Conservation (phyloP, 2,888 invertebrate genomes). For the Elmis aenea region DNA sequence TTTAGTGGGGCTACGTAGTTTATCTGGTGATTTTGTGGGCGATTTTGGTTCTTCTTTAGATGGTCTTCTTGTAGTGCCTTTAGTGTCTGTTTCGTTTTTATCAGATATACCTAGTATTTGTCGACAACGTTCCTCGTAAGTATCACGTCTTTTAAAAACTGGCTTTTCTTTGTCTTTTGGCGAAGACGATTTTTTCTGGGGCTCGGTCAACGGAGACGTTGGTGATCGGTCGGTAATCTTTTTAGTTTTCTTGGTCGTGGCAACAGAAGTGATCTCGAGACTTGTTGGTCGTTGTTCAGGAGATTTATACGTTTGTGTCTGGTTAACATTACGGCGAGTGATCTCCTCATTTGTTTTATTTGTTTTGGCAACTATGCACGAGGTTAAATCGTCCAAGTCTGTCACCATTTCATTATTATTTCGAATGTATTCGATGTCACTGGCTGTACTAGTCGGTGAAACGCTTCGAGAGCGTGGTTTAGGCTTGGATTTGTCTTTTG, state of each 20-base stretch:
- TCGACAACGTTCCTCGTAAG: constrained; percentile 67
- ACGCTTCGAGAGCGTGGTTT: constrained; percentile 36
- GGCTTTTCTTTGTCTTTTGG: constrained; percentile 16
- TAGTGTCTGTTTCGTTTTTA: constrained; percentile 31
- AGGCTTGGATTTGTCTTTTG: too few relatives aligned
- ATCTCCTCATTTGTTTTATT: constrained; percentile 19
- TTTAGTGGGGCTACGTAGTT: constrained; percentile 5
- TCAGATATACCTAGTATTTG: constrained; percentile 63
- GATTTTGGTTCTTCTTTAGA: constrained; percentile 1
- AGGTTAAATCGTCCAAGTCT: constrained; percentile 37
- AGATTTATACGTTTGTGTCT: background rate
- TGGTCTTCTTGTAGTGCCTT: constrained; percentile 1
- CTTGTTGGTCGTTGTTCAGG: constrained; percentile 21
- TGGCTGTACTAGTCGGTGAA: constrained; percentile 55
- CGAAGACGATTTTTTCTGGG: constrained; percentile 12
- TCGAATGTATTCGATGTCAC: constrained; percentile 49
- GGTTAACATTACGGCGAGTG: constrained; percentile 3
- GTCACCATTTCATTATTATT: constrained; percentile 34
- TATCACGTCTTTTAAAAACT: constrained; percentile 59
- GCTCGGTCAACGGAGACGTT: constrained; percentile 31
- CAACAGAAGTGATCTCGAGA: constrained; percentile 21
- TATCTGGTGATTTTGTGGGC: constrained; percentile 6
- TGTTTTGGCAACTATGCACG: constrained; percentile 5
- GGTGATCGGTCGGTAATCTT: constrained; percentile 37
- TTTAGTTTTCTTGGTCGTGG: constrained; percentile 28